Base-by-base conservation (phyloP, 2,797 vertebrate genomes). In the Melanotaenia nigrans region DNA sequence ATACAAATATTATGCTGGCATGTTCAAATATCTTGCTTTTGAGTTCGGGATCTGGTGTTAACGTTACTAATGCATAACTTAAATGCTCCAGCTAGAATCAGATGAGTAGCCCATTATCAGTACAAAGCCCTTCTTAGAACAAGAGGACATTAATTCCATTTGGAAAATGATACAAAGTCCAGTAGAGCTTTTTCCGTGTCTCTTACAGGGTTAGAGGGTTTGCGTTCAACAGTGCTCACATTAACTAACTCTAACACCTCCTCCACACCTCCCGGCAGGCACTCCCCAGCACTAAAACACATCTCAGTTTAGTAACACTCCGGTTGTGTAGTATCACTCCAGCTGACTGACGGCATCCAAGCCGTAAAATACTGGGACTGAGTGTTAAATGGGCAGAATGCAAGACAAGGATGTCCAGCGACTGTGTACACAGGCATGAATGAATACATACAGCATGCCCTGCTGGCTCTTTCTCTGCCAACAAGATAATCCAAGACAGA, bases 251-350 rank as follows among this genome's bases (percentile, higher is more conserved):
- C 76, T 68, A 75, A 59, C 81, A 82, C 73, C 71, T 83, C 82
- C 71, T 81, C 80, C 71, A 66, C 75, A 72, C 71, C 68, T 78
- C 84, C 74, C 73, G 67, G 35, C 3, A 60, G 69, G 75, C 79
- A 18, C 57, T 77, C 60, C 77, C 84, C 74, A 61, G 61, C 67
- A 62, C 71, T 81, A 57, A 78, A 86, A 81, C 71, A 65, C 80
- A 73, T 76, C 82, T 87, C 68, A 77, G 77, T 88, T 89, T 88
- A 85, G 83, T 77, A 86, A 84, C 86, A 89, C 87, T 87, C 64
- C 9, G 68, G 69, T 70, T 66, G 63, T 82, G 79, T 81, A 89
- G 88, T 82, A 85, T 86, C 84, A 84, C 86, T 89, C 83, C 74
- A 80, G 77, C 83, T 86, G 89, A 92, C 75, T 87, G 89, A 84